phyloP scores from a whole-genome alignment of 2,797 vertebrate genomes.

The Poliocrania exsul region DNA sequence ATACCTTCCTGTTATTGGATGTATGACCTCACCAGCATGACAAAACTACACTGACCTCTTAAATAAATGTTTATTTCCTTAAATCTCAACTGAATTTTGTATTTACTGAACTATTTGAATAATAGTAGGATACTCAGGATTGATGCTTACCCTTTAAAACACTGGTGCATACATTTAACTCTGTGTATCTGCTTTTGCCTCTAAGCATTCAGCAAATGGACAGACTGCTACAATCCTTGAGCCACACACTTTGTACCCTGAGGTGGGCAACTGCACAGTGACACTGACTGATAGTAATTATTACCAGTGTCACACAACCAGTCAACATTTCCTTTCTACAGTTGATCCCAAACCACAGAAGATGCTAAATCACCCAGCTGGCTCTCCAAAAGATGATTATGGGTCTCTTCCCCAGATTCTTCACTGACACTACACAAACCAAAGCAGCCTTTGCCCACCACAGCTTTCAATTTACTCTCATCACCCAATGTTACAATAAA shows the following conservation, averaged over 20 bases:
- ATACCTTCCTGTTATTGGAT: not conserved
- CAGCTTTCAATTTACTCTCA: not conserved
- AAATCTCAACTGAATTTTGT: not conserved
- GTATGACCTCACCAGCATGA: not conserved
- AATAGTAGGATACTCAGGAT: not conserved
- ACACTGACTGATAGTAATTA: not conserved
- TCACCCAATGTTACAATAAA: not conserved
- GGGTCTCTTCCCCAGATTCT: not conserved
- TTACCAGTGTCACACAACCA: not conserved
- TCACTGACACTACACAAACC: not conserved
- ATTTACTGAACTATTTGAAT: not conserved
- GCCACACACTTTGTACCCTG: not conserved
- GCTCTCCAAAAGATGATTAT: not conserved
- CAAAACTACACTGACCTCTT: not conserved
- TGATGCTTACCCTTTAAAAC: not conserved
- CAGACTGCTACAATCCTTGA: not conserved
- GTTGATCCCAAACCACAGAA: not conserved
- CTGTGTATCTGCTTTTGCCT: not conserved
- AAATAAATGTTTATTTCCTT: not conserved
- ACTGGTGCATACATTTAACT: not conserved
- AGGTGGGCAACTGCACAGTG: not conserved
- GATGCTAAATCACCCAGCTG: not conserved
- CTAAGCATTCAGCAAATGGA: not conserved
- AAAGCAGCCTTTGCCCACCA: not conserved
- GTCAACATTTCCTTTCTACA: not conserved